Evolutionary conservation across 2,113 vertebrate genomes (phyloP).

Genomic region (Petrocephalus microphthalmus): DNA sequence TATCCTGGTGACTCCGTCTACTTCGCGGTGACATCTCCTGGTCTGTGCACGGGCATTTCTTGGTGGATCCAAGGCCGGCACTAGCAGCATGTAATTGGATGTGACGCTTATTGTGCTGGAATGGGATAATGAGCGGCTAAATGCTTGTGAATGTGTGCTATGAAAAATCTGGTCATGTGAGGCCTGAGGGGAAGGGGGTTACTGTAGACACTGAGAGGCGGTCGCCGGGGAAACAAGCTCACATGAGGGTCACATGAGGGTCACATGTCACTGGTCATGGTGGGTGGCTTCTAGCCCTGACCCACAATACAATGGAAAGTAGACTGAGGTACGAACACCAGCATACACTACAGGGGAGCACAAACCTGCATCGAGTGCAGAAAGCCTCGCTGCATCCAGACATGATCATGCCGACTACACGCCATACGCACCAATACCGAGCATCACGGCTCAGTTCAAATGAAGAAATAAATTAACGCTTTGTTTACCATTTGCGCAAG

Average conservation of each 20-base stretch:
- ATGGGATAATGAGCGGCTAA: conserved; percentile 65
- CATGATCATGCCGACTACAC: neutral
- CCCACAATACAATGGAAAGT: neutral
- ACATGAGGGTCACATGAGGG: neutral
- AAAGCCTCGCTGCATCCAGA: neutral
- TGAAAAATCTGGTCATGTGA: conserved; percentile 60
- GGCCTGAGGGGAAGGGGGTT: conserved; percentile 6
- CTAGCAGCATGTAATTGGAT: conserved; percentile 60
- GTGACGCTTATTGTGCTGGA: conserved; percentile 68
- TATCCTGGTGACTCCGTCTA: neutral
- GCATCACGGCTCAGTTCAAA: neutral
- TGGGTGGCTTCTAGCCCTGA: conserved; percentile 21
- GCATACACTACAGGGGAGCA: neutral
- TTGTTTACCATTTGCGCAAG: neutral
- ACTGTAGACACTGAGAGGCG: conserved; percentile 1
- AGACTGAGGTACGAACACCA: neutral
- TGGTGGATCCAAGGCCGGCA: neutral
- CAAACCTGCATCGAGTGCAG: neutral
- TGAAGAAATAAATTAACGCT: neutral
- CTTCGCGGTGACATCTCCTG: conserved; percentile 37
- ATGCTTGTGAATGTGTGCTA: conserved; percentile 59
- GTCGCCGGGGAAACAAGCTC: neutral
- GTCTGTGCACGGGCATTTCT: neutral
- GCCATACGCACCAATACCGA: neutral
- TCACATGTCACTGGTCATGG: conserved; percentile 22